Percentiles rank a stretch among this genome's conserved stretches.
phyloP scores from a whole-genome alignment of 2,797 vertebrate species.

The Arctocebus calabarensis region DNA sequence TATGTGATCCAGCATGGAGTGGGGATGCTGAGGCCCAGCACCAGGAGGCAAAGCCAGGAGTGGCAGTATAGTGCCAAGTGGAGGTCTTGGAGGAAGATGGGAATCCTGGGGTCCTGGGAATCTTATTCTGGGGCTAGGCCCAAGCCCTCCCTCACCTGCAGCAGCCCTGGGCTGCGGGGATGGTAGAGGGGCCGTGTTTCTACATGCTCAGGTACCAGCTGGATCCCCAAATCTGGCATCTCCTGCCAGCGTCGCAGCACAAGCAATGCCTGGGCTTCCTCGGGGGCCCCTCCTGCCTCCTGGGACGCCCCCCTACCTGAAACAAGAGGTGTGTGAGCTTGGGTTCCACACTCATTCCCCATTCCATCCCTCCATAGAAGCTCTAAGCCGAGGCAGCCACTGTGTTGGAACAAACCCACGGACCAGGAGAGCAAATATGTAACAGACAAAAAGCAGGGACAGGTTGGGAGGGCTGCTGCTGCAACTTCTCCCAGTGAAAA shows the following conservation, averaged over 20 bases:
- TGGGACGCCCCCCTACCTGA: constrained; percentile 63
- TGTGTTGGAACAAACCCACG: background rate
- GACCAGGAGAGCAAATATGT: background rate
- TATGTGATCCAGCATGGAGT: background rate
- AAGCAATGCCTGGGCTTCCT: constrained; percentile 93
- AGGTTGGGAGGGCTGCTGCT: background rate
- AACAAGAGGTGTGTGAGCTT: constrained; percentile 71
- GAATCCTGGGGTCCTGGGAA: background rate
- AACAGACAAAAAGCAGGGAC: background rate
- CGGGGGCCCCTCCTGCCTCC: constrained; percentile 85
- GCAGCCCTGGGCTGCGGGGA: constrained; percentile 90
- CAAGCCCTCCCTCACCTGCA: constrained; percentile 89
- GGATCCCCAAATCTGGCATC: constrained; percentile 91
- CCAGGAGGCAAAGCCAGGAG: background rate
- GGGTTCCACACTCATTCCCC: constrained; percentile 85
- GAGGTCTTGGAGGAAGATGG: background rate
- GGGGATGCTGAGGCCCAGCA: background rate
- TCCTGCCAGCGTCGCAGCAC: constrained; percentile 94
- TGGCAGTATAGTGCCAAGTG: background rate
- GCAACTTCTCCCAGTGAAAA: background rate
- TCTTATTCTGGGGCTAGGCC: background rate
- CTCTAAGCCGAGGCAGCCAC: background rate
- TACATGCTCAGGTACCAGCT: constrained; percentile 95
- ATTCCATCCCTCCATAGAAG: background rate
- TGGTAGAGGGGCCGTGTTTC: constrained; percentile 93